Evolutionary conservation across 2,113 vertebrate species (phyloP).

Genomic region (Prionailurus viverrinus): DNA sequence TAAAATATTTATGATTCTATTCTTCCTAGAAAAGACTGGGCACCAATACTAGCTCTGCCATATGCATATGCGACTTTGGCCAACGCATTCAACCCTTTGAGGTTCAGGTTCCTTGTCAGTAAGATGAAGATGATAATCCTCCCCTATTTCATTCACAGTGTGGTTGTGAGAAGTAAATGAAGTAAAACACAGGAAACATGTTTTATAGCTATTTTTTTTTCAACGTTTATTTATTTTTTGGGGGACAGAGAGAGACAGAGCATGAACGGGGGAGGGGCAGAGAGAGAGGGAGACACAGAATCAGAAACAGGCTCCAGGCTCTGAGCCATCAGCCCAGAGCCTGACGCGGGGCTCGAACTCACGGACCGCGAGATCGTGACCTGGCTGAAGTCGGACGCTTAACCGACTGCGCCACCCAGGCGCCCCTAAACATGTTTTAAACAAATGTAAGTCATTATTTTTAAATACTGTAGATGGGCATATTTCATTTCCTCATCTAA

Average conservation of each 20-base stretch:
- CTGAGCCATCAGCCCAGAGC: no score
- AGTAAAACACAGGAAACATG: neutral
- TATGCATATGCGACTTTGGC: neutral
- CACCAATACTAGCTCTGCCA: neutral
- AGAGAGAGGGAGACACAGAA: no score
- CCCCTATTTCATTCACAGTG: neutral
- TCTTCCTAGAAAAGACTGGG: neutral
- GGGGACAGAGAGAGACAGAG: no score
- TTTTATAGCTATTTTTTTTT: neutral
- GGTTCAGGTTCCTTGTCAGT: neutral
- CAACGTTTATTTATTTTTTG: no score
- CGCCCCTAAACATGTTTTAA: no score
- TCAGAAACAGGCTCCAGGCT: no score
- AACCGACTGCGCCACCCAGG: no score
- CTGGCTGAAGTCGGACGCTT: no score
- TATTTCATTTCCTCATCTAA: neutral
- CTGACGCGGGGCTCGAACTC: no score
- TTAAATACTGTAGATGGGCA: neutral
- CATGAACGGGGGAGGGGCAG: no score
- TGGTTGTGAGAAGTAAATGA: neutral
- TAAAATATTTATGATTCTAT: conserved; percentile 38
- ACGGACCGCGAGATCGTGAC: no score
- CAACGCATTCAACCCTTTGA: neutral
- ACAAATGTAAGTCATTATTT: neutral
- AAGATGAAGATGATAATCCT: neutral